These are phyloP conservation scores for Mastigias papua DNA, from an alignment of 30 jellyfish, hydroid and myxozoan species.

Conservation along the genomic window DNA sequence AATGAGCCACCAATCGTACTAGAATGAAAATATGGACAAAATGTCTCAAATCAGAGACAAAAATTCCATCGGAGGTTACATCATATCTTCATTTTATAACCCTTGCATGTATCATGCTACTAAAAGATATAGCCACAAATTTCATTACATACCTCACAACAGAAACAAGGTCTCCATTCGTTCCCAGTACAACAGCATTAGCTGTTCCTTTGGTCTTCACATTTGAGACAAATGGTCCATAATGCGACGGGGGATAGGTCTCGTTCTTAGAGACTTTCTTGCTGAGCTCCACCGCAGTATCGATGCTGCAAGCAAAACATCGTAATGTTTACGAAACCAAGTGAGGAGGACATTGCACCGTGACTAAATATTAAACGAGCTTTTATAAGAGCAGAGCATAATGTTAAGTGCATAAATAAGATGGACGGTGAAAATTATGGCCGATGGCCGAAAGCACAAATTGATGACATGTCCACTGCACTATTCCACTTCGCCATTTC, in stretches of 20 bases:
- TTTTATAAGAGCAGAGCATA: too few species aligned
- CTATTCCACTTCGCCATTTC: neutral
- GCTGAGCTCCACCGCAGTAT: conserved; percentile 45
- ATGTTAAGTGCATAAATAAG: too few species aligned
- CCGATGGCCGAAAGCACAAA: too few species aligned
- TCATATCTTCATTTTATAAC: too few species aligned
- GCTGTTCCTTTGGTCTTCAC: conserved; percentile 75
- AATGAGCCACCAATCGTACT: conserved; percentile 81
- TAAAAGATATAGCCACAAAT: neutral
- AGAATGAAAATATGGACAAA: neutral
- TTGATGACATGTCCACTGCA: neutral
- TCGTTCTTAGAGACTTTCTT: conserved; percentile 34
- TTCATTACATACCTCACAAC: conserved; percentile 53
- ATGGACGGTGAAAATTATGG: too few species aligned
- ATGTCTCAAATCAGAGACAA: neutral
- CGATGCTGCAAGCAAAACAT: conserved; percentile 12
- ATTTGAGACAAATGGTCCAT: conserved; percentile 57
- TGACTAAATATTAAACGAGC: too few species aligned
- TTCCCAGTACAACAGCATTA: conserved; percentile 69
- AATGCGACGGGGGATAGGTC: conserved; percentile 60
- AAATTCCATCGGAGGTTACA: neutral
- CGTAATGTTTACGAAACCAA: neutral
- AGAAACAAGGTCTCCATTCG: conserved; percentile 82
- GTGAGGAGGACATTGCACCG: too few species aligned
- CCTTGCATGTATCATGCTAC: neutral